Base-by-base conservation (phyloP, 2,113 vertebrate genomes). In the Potamarius usumacintae region DNA sequence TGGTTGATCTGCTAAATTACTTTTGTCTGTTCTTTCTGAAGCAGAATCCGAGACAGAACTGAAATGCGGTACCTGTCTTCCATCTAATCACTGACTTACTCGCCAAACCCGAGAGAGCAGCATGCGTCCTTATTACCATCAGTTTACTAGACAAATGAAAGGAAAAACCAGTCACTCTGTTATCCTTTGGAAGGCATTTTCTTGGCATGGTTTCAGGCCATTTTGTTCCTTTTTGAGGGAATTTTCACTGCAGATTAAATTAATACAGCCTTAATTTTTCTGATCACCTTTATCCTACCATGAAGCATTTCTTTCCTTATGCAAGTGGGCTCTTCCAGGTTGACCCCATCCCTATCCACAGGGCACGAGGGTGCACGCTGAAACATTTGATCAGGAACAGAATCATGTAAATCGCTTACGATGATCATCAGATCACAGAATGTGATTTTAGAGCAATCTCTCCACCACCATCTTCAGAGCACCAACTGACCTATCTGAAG, bases 121-220 rank as follows among this genome's bases (percentile, higher is more conserved):
- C 82, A 55, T 76, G 55, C 60, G 67, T 85, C 69, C 67, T 85
- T n/a, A 85, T 85, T 85, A 85, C 53, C 30, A n/a, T 60, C 55
- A 85, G 69, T 57, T 25, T 63, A 85, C 71, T 20, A 22, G 20
- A 76, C 42, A 69, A 69, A 69, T 69, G 5, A 69, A 69, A 77
- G 48, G 50, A 52, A 74, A 42, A 74, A 74, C 52, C 74, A 50
- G 42, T 52, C 20, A 77, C 20, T 52, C 48, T 77, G 20, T 52
- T 77, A 52, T 25, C 22, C 20, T 77, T 20, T 11, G 12, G 22
- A 77, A 77, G 20, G 22, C 48, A 77, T 15, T 53, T 77, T 76
- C 0, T 52, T 77, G 48, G 74, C 48, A 77, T 52, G 74, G 10
- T 77, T 52, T 77, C 20, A 52, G 22, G 50, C 18, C 30, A 72